Evolutionary conservation across 2,888 invertebrate genomes (phyloP).

Genomic region (Cheilosia pagana): DNA sequence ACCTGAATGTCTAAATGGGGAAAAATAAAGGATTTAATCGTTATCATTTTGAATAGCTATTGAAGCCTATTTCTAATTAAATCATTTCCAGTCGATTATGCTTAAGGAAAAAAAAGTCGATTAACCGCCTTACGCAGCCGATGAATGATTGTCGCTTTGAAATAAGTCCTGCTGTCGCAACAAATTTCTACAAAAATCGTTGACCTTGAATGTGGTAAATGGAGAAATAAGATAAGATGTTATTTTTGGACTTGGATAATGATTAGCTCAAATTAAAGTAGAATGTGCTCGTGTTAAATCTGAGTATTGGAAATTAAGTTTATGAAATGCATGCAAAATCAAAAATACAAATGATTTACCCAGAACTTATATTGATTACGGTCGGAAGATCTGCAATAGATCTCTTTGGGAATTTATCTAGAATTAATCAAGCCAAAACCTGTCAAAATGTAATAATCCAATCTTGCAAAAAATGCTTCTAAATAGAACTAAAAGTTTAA

Average conservation of each 20-base stretch:
- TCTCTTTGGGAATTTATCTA: too few relatives aligned
- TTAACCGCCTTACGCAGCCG: conserved; percentile 2
- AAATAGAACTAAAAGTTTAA: too few relatives aligned
- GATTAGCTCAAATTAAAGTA: not conserved
- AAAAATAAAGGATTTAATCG: not conserved
- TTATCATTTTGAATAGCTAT: conserved; percentile 7
- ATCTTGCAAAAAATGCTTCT: too few relatives aligned
- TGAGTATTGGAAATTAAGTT: too few relatives aligned
- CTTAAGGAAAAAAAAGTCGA: conserved; percentile 10
- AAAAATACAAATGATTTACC: too few relatives aligned
- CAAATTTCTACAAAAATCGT: not conserved
- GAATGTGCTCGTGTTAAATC: not conserved
- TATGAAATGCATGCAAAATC: too few relatives aligned
- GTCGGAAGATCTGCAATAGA: too few relatives aligned
- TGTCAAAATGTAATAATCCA: too few relatives aligned
- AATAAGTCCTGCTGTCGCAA: not conserved
- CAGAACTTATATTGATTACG: too few relatives aligned
- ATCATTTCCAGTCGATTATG: conserved; percentile 34
- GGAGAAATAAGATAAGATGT: not conserved
- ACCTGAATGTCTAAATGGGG: too few relatives aligned
- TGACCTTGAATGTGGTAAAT: conserved; percentile 1
- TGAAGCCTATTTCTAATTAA: conserved; percentile 20
- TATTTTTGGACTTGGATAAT: not conserved
- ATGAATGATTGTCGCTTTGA: conserved; percentile 2
- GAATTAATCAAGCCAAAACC: too few relatives aligned